These are phyloP conservation scores for Percina caprodes DNA, from an alignment of 2,113 vertebrate species.

Conservation along the genomic window DNA sequence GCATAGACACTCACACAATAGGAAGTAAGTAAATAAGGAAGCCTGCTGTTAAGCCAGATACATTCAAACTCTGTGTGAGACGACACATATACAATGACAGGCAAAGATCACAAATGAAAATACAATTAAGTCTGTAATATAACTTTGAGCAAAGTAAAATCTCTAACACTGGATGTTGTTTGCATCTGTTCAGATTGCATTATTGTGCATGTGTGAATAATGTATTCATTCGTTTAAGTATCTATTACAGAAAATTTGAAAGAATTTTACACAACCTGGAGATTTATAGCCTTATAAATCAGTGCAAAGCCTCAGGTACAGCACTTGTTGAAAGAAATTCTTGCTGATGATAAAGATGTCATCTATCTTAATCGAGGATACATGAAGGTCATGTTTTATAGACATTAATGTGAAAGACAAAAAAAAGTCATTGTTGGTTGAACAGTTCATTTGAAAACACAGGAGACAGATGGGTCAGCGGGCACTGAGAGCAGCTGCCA, in stretches of 20 bases:
- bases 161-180: not conserved
- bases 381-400: not conserved
- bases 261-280: constrained; percentile 2
- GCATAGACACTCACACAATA: too few relatives aligned
- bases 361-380: not conserved
- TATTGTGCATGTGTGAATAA: too few relatives aligned
- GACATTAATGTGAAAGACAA: not conserved
- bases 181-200: not conserved
- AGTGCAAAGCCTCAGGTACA: constrained; percentile 7
- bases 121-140: too few relatives aligned
- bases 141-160: too few relatives aligned
- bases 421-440: not conserved
- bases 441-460: not conserved
- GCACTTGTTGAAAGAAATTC: not conserved
- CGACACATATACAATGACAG: too few relatives aligned
- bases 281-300: constrained; percentile 2
- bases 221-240: too few relatives aligned
- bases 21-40: too few relatives aligned
- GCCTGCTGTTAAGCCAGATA: too few relatives aligned
- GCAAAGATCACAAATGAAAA: too few relatives aligned
- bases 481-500: not conserved
- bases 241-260: not conserved
- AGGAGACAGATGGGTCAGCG: constrained; percentile 20
- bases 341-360: not conserved
- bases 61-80: too few relatives aligned